Conservation (phyloP, 2,797 vertebrate genomes). For the Mionectes olivaceus region DNA sequence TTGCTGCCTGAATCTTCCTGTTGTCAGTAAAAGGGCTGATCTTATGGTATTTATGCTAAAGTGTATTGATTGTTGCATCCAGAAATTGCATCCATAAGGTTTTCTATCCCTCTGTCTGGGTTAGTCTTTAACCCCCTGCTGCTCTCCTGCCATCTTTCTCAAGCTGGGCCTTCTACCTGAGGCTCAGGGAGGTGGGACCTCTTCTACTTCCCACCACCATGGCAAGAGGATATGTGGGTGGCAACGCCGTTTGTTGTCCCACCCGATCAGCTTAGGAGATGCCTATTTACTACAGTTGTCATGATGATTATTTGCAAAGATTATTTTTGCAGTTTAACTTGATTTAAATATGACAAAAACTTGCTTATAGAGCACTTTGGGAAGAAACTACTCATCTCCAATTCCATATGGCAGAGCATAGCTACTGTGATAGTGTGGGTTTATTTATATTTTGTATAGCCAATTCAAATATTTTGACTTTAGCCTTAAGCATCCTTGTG, state of each 20-base stretch:
- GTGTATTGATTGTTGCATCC: neutral
- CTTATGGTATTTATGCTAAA: neutral
- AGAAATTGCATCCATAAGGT: neutral
- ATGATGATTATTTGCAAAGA: neutral
- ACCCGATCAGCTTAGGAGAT: neutral
- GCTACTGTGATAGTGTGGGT: neutral
- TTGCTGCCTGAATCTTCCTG: neutral
- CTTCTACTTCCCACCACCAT: neutral
- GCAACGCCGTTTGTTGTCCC: fast-evolving
- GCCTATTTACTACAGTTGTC: neutral
- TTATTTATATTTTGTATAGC: slow-evolving; percentile 30
- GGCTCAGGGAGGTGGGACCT: fast-evolving
- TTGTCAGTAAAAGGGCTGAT: neutral
- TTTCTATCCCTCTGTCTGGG: neutral
- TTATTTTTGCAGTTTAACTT: neutral
- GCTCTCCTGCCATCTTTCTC: neutral
- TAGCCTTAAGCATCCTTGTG: neutral
- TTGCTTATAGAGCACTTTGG: neutral
- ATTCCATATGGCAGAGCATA: slow-evolving; percentile 18
- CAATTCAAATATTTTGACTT: slow-evolving; percentile 41
- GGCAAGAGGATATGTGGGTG: neutral
- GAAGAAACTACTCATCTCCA: neutral
- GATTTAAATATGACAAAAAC: neutral
- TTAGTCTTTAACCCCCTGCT: neutral
- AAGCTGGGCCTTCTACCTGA: neutral